Base-by-base conservation (phyloP, 2,888 invertebrate species). In the Caenorhabditis japonica region DNA sequence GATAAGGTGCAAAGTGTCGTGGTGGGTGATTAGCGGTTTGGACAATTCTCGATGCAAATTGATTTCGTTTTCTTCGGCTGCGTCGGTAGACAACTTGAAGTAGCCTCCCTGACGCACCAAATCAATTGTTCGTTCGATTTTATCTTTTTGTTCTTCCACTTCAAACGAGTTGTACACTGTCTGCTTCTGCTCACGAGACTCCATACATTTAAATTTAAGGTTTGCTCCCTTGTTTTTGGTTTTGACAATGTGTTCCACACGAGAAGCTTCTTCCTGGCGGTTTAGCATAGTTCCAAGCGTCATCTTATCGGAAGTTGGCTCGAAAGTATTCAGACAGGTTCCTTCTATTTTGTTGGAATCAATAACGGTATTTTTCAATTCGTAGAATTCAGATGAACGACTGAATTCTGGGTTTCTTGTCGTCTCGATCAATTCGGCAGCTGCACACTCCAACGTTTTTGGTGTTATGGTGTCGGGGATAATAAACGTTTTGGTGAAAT, bases 391-490 rank as follows among this genome's bases (percentile, higher is more conserved):
- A 7, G 51, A 49, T 44, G 70, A 53, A 25, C 62, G 43, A 8
- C 46, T 69, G 38, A 84, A 68, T 19, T 79, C 62, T 15, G 82
- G 80, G 43, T 77, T 80, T 15, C 82, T 59, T 19, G 51, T 47
- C 1, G 73, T 68, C 17, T 79, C 78, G 13, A 76, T 73, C 17
- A 83, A 81, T n/a, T 81, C 85, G 7, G 80, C 79, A 21, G 84
- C 84, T 13, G 76, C 64, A n/a, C 79, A 77, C 0, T 62, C 55
- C 43, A 83, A 53, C 4, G 27, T 36, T 12, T 64, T 64, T 2
- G 77, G 77, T 23, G 75, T 69, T 1, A 44, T 70, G 25, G 27
- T 39, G 39, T 80, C 81, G 13, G 79, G 15, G 23, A 82, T 64
- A 8, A 61, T 49, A 15, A 49, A 41, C 2, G 44, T 71, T 4